These are phyloP conservation scores for Aphidius colemani DNA, from an alignment of 2,888 invertebrate genomes.

Conservation along the genomic window DNA sequence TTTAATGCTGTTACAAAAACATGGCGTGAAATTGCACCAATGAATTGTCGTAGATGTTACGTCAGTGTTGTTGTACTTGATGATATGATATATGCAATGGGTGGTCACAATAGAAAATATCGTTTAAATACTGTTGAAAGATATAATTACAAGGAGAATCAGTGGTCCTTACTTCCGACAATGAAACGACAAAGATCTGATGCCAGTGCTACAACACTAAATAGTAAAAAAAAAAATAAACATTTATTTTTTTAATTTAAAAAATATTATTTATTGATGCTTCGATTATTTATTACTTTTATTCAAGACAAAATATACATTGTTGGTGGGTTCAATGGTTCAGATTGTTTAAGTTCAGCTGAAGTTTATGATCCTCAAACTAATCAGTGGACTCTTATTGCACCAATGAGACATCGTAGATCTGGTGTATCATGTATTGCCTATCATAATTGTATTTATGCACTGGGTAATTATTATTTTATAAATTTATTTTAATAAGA, in stretches of 20 bases:
- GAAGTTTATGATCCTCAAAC: slow-evolving; percentile 79
- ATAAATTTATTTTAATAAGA: background rate
- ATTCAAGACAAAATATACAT: slow-evolving; percentile 74
- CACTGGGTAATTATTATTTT: slow-evolving; percentile 55
- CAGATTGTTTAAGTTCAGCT: slow-evolving; percentile 83
- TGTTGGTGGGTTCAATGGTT: slow-evolving; percentile 90
- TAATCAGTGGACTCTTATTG: slow-evolving; percentile 83
- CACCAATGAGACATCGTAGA: slow-evolving; percentile 81
- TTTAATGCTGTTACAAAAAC: slow-evolving; percentile 83
- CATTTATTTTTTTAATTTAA: background rate
- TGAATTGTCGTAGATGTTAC: slow-evolving; percentile 87
- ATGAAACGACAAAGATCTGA: slow-evolving; percentile 91
- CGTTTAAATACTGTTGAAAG: slow-evolving; percentile 86
- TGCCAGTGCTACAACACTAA: slow-evolving; percentile 85
- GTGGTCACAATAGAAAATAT: slow-evolving; percentile 85
- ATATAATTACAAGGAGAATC: slow-evolving; percentile 82
- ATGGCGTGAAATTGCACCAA: slow-evolving; percentile 85
- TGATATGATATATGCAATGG: slow-evolving; percentile 83
- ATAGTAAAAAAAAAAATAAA: slow-evolving; percentile 66
- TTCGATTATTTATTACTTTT: background rate
- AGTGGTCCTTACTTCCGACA: slow-evolving; percentile 84
- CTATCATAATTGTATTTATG: slow-evolving; percentile 77
- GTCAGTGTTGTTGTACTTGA: slow-evolving; percentile 82
- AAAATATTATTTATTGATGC: background rate
- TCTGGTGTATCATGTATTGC: slow-evolving; percentile 92